phyloP scores from a whole-genome alignment of 2,113 vertebrate genomes.

The Hippocampus guttulatus region DNA sequence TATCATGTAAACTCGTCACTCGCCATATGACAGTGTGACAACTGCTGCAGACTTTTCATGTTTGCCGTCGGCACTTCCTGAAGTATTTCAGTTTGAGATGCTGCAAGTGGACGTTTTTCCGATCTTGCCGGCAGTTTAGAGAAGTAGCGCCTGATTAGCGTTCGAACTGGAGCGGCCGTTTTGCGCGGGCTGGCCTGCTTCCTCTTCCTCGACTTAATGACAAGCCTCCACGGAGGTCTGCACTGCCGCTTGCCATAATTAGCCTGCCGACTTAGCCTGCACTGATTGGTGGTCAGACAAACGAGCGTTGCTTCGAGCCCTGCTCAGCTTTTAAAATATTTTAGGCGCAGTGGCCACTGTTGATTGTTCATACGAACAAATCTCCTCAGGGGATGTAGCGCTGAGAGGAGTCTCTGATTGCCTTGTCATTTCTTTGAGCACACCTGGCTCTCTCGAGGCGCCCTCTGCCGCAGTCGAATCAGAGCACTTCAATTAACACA shows the following conservation, averaged over 20 bases:
- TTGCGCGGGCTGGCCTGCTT: conserved; percentile 33
- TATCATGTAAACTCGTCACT: no score
- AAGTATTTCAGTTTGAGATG: neutral
- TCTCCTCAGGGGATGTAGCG: conserved; percentile 60
- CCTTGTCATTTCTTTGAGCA: conserved; percentile 34
- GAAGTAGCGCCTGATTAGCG: neutral
- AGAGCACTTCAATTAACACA: conserved; percentile 23
- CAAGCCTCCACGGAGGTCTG: neutral
- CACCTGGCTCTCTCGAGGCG: conserved; percentile 45
- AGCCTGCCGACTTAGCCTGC: conserved; percentile 1
- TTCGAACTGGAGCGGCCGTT: neutral
- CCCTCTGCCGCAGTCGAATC: conserved; percentile 21
- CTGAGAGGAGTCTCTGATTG: conserved; percentile 32
- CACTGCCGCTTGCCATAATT: conserved; percentile 20
- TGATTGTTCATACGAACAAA: conserved; percentile 38
- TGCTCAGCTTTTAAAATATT: neutral
- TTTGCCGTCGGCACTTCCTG: neutral
- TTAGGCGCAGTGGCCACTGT: conserved; percentile 26
- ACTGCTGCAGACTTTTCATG: no score
- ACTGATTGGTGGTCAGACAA: neutral
- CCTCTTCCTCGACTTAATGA: conserved; percentile 31
- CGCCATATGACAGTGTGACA: no score
- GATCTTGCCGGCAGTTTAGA: neutral
- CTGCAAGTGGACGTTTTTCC: neutral
- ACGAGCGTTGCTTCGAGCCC: conserved; percentile 7